Evolutionary conservation across 2,888 invertebrate genomes (phyloP).

Genomic region (Lobophora halterata): DNA sequence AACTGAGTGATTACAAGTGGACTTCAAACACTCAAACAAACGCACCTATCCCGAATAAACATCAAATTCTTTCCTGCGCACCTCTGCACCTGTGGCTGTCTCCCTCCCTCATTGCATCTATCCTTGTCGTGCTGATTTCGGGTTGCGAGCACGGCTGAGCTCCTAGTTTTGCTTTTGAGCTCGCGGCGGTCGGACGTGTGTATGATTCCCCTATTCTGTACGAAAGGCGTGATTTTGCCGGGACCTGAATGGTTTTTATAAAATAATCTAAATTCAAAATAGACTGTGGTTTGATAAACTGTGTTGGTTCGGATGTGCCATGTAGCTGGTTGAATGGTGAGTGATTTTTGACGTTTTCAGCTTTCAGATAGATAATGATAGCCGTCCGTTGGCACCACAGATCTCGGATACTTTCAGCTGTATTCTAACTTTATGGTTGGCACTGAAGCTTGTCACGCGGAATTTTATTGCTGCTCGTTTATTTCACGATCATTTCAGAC

Average conservation of each 20-base stretch:
- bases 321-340: constrained; percentile 55
- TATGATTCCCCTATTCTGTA: constrained; percentile 18
- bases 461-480: constrained; percentile 28
- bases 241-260: constrained; percentile 59
- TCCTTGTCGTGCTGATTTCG: constrained; percentile 58
- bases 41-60: constrained; percentile 72
- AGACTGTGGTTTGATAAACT: constrained; percentile 46
- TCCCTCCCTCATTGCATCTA: constrained; percentile 38
- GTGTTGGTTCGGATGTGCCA: constrained; percentile 52
- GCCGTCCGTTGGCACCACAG: constrained; percentile 11
- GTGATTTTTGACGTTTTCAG: constrained; percentile 58
- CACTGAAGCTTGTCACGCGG: constrained; percentile 16
- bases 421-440: too few species aligned
- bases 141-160: constrained; percentile 49
- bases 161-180: constrained; percentile 69
- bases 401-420: too few species aligned
- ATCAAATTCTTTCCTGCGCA: constrained; percentile 79
- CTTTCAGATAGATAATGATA: constrained; percentile 58
- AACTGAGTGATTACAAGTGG: constrained; percentile 26
- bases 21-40: constrained; percentile 47
- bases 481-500: constrained; percentile 22
- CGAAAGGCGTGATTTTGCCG: constrained; percentile 63
- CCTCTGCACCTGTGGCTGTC: constrained; percentile 66
- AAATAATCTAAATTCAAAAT: too few species aligned
- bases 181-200: constrained; percentile 51